These are phyloP conservation scores for Pardalotus punctatus DNA, from an alignment of 2,113 vertebrate genomes.

Conservation along the genomic window DNA sequence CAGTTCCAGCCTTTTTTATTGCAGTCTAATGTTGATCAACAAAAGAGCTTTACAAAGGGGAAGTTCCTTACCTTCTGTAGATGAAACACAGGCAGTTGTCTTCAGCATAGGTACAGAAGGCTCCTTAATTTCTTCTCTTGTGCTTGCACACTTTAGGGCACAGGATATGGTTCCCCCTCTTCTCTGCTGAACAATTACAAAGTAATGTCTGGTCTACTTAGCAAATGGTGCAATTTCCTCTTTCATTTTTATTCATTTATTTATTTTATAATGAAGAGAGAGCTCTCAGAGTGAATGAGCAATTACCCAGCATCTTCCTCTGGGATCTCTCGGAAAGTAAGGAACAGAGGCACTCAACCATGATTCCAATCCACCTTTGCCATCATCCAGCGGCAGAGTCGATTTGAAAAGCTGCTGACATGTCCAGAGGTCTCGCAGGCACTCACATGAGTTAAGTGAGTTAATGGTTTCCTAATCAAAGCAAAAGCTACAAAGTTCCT, in stretches of 20 bases:
- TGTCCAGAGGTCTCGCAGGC: not conserved
- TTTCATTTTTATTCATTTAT: constrained; percentile 48
- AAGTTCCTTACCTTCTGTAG: not conserved
- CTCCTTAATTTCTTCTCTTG: not conserved
- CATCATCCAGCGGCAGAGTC: not conserved
- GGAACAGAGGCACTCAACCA: constrained; percentile 30
- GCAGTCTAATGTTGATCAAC: not conserved
- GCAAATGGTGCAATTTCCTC: constrained; percentile 26
- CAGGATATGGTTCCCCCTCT: not conserved
- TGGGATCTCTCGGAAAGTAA: constrained; percentile 25
- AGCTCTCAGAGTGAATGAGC: constrained; percentile 35
- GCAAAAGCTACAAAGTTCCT: not conserved
- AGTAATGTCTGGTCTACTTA: not conserved
- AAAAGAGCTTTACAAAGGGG: not conserved
- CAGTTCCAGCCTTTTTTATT: not conserved
- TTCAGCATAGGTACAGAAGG: not conserved
- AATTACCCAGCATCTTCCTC: constrained; percentile 50
- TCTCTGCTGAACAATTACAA: not conserved
- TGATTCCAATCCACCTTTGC: constrained; percentile 34
- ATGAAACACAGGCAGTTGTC: not conserved
- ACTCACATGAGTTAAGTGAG: not conserved
- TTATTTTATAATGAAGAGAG: constrained; percentile 43
- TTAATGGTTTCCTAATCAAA: constrained; percentile 32
- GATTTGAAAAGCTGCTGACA: constrained; percentile 25
- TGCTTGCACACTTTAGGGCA: not conserved